These are phyloP conservation scores for Tipula vernalis DNA, from an alignment of 2,888 invertebrate species.

Conservation along the genomic window DNA sequence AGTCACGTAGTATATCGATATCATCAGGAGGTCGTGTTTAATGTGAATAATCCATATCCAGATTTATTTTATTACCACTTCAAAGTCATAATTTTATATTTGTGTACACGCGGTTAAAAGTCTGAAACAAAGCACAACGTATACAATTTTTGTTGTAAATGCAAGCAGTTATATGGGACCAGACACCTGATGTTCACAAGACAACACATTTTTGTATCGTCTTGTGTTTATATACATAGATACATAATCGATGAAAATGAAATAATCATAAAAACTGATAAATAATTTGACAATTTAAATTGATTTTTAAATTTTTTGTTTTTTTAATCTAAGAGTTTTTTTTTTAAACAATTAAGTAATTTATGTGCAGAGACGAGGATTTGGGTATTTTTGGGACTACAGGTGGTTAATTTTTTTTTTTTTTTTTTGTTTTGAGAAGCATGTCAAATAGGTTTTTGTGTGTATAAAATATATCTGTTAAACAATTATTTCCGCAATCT, in stretches of 20 bases:
- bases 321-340: not conserved
- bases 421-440: not conserved
- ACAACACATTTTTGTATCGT: not conserved
- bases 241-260: not conserved
- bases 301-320: not conserved
- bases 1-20: not conserved
- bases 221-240: not conserved
- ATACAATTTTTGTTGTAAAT: not conserved
- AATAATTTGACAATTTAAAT: not conserved
- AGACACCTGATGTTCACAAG: not conserved
- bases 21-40: not conserved
- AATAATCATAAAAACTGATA: not conserved
- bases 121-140: not conserved
- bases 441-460: not conserved
- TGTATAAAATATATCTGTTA: not conserved
- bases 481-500: constrained; percentile 4
- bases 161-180: not conserved
- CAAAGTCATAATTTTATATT: not conserved
- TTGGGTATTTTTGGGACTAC: not conserved
- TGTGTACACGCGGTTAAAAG: not conserved
- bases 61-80: not conserved
- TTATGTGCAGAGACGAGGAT: not conserved
- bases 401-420: not conserved
- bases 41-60: not conserved
- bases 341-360: not conserved